phyloP scores from a whole-genome alignment of 2,888 invertebrate genomes.

The Bellardia pandia region DNA sequence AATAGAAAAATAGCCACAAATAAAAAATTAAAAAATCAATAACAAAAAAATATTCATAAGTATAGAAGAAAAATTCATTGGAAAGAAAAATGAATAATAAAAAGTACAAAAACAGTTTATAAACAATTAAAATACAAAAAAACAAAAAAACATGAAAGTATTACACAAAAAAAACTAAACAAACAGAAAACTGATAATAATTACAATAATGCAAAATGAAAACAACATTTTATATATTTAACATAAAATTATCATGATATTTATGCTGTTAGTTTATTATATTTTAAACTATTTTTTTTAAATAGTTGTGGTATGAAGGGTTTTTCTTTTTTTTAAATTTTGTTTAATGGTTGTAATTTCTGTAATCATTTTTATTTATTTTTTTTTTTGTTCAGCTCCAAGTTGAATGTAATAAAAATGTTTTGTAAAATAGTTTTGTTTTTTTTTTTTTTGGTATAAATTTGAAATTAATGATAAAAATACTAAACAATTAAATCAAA shows the following conservation, averaged over 20 bases:
- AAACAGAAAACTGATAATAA: constrained; percentile 47
- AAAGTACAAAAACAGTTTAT: constrained; percentile 1
- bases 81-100: constrained; percentile 17
- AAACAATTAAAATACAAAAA: background rate
- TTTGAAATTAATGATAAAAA: constrained; percentile 52
- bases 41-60: constrained; percentile 22
- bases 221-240: constrained; percentile 54
- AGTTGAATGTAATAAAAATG: constrained; percentile 78
- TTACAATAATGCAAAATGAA: constrained; percentile 61
- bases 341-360: constrained; percentile 64
- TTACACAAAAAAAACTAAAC: constrained; percentile 20
- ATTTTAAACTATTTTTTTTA: constrained; percentile 49
- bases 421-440: constrained; percentile 48
- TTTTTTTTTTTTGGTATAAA: constrained; percentile 13
- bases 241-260: constrained; percentile 61
- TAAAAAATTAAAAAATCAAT: constrained; percentile 13
- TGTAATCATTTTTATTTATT: constrained; percentile 26
- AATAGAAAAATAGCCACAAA: constrained; percentile 45
- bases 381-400: constrained; percentile 80
- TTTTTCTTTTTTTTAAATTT: constrained; percentile 48
- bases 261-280: constrained; percentile 52
- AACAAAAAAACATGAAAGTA: background rate
- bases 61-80: constrained; percentile 41
- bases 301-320: constrained; percentile 17
- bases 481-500: background rate